Evolutionary conservation across 2,113 vertebrate species (phyloP).

Genomic region (Eudyptes chrysolophus): DNA sequence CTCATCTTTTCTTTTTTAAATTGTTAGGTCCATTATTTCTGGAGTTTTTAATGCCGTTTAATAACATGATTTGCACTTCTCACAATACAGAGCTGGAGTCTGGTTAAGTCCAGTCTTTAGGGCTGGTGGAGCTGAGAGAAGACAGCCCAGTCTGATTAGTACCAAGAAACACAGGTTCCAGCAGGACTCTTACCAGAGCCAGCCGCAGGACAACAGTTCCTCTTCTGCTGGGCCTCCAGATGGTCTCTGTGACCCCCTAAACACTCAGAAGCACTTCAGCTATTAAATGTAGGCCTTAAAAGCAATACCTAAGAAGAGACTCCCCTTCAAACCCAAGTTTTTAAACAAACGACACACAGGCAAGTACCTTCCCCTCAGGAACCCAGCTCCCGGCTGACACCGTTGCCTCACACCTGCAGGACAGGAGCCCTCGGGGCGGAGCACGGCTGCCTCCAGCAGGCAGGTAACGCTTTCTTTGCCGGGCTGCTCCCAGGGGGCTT

Average conservation of each 20-base stretch:
- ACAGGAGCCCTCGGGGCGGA: accelerated
- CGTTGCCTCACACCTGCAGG: neutral
- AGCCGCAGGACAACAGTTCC: neutral
- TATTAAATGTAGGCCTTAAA: neutral
- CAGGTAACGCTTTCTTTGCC: neutral
- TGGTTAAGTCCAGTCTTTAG: neutral
- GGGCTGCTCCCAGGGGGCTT: neutral
- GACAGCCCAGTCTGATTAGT: neutral
- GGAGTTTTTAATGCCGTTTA: neutral
- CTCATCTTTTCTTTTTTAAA: neutral
- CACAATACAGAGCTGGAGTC: neutral
- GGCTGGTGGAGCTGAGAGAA: neutral
- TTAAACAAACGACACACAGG: neutral
- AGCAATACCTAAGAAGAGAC: neutral
- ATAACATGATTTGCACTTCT: neutral
- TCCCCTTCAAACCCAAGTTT: neutral
- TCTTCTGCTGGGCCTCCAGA: neutral
- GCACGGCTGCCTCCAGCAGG: neutral
- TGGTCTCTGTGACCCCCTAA: neutral
- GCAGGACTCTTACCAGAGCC: neutral
- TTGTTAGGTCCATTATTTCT: neutral
- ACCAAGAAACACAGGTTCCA: neutral
- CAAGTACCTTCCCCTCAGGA: neutral
- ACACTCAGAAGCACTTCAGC: neutral
- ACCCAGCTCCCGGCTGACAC: neutral